These are phyloP conservation scores for Cylas formicarius DNA, from an alignment of 1,140 invertebrate genomes.

Conservation along the genomic window DNA sequence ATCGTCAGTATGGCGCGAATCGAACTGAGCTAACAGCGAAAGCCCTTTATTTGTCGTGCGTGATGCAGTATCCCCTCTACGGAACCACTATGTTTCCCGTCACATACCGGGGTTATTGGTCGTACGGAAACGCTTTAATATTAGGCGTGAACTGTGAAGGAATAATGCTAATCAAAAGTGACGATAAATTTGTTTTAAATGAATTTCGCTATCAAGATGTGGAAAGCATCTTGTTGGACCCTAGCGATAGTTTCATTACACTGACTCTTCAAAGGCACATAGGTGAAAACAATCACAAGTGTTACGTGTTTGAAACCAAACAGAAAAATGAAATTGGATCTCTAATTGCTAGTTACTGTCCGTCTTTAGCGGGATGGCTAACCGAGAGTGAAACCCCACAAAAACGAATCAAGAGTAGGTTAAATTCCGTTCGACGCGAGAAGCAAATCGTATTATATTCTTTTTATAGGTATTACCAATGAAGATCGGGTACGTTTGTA, in stretches of 20 bases:
- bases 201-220: conserved; percentile 84
- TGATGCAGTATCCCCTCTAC: conserved; percentile 95
- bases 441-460: conserved; percentile 4
- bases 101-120: conserved; percentile 71
- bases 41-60: conserved; percentile 88
- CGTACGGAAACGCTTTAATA: conserved; percentile 58
- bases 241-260: conserved; percentile 86
- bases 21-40: conserved; percentile 87
- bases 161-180: conserved; percentile 78
- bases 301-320: conserved; percentile 87
- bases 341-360: conserved; percentile 86
- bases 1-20: conserved; percentile 83
- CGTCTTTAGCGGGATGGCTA: conserved; percentile 75
- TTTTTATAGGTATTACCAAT: conserved; percentile 57
- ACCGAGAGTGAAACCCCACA: conserved; percentile 70
- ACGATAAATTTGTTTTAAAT: conserved; percentile 82
- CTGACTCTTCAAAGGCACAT: conserved; percentile 62
- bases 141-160: conserved; percentile 89
- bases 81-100: conserved; percentile 91
- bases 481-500: conserved; percentile 76
- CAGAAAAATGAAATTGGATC: conserved; percentile 89
- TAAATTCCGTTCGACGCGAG: neutral
- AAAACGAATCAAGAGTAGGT: conserved; percentile 46
- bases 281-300: conserved; percentile 65
- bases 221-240: conserved; percentile 85